Base-by-base conservation (phyloP, 1,140 invertebrate species). In the Temnothorax longispinosus region DNA sequence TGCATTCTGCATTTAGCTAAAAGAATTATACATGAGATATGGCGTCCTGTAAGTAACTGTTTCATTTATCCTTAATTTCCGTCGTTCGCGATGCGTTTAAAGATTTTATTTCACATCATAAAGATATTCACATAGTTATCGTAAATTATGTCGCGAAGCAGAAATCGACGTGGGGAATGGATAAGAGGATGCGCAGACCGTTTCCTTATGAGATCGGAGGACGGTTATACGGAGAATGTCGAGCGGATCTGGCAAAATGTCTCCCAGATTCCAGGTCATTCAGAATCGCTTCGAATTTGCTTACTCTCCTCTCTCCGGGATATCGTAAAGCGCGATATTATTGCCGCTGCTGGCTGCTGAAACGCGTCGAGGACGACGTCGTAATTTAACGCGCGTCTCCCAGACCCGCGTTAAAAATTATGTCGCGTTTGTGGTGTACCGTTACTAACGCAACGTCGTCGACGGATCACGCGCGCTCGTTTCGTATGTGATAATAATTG, bases 311-410 rank as follows among this genome's bases (percentile, higher is more conserved):
- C 18, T 13, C 13, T 6, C 3, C 32, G 38, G 41, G 67, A 82
- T 21, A 41, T 60, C 54, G 54, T 82, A 82, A 82, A 82, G 35
- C n/a, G 13, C 64, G 64, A 35, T 82, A 58, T 60, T 74, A 82
- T 21, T 38, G 27, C n/a, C 65, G 35, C n/a, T 71, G 27, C 64
- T 35, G 38, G 18, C 8, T 27, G 18, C 27, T 15, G 52, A 10
- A 54, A 15, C 64, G 35, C n/a, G 13, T 27, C 62, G 47, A 21
- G 7, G 41, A 44, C 18, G 38, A 72, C 67, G 27, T 15, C 13
- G 18, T 58, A 72, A 58, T 60, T 67, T 38, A n/a, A 58, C 38
- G 38, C 52, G 65, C 78, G 11, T 72, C 52, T 32, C 78, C 21
- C 21, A 27, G 11, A n/a, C 1, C 3, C 10, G 32, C n/a, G 32